Evolutionary conservation across 1,140 invertebrate species (phyloP), one percentile per base, ranked within the genome.

Genomic region (Idris sp.): DNA sequence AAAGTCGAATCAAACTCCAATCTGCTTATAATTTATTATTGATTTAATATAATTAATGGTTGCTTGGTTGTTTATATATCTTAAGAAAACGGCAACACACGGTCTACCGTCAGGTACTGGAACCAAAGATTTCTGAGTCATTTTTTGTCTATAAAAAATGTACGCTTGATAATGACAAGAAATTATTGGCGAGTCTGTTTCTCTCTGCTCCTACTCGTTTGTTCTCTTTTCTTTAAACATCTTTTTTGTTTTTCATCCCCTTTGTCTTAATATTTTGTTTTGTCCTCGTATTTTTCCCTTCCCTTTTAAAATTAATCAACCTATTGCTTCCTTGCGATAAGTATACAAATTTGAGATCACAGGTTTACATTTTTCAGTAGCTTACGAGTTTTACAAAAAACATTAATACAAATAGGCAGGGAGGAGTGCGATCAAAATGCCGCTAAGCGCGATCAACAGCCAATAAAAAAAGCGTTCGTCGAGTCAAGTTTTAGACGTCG

Each of bases 131-230:
- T 73, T 71, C 67, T 61, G 61, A 56, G 61, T 75, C 64, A 65
- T 64, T 69, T 35, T 18, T 75, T 41, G 6, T 19, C 40, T 58
- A 40, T 26, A 62, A 53, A 49, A 53, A 68, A 51, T 26, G 40
- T 68, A 43, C 62, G 43, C 28, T 64, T 38, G 49, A 56, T 41
- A 62, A 68, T 69, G 72, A 75, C 64, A 36, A 75, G 73, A 69
- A 75, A 75, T 69, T 51, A 75, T 75, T 71, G 64, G 73, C 73
- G 64, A 75, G 73, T 75, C 73, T 71, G 73, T 75, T 65, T 75
- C 65, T 65, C 73, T 75, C 65, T 69, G 58, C 59, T 69, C 64
- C 64, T 64, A 62, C 40, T 41, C 51, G 26, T 62, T 72, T 72
- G 49, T 62, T 72, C 54, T 61, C 48, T 53, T 54, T 51, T 30